These are phyloP conservation scores for Hycleus cichorii DNA, from an alignment of 1,140 invertebrate genomes.

Conservation along the genomic window DNA sequence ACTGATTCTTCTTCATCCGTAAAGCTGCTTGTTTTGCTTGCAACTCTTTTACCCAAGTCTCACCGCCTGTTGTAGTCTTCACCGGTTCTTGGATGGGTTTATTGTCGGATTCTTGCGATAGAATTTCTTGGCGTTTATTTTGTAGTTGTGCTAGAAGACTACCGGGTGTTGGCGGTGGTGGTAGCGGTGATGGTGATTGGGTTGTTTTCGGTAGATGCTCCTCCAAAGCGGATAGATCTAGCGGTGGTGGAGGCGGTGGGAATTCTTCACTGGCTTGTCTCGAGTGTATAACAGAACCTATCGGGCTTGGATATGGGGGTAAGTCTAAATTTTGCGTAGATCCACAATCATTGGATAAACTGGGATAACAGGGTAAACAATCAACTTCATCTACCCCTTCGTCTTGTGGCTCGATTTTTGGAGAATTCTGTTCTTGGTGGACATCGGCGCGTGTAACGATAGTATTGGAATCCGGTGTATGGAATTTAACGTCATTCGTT, in stretches of 20 bases:
- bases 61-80: conserved; percentile 38
- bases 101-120: conserved; percentile 40
- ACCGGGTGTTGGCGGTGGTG: conserved; percentile 43
- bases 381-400: conserved; percentile 55
- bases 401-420: conserved; percentile 43
- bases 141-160: conserved; percentile 65
- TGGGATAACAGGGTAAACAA: conserved; percentile 38
- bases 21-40: conserved; percentile 69
- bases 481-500: conserved; percentile 50
- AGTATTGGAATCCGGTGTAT: conserved; percentile 46
- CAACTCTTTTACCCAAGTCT: conserved; percentile 68
- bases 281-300: conserved; percentile 67
- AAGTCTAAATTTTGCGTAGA: conserved; percentile 47
- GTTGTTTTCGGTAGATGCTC: conserved; percentile 43
- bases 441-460: conserved; percentile 74
- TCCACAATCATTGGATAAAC: conserved; percentile 11
- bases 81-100: conserved; percentile 34
- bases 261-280: conserved; percentile 83
- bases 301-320: conserved; percentile 72
- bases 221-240: conserved; percentile 55
- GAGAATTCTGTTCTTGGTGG: conserved; percentile 67
- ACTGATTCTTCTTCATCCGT: conserved; percentile 47
- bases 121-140: conserved; percentile 65
- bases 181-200: conserved; percentile 23
- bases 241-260: conserved; percentile 73